Evolutionary conservation across 2,797 vertebrate genomes (phyloP).

Genomic region (Remorina albescens): DNA sequence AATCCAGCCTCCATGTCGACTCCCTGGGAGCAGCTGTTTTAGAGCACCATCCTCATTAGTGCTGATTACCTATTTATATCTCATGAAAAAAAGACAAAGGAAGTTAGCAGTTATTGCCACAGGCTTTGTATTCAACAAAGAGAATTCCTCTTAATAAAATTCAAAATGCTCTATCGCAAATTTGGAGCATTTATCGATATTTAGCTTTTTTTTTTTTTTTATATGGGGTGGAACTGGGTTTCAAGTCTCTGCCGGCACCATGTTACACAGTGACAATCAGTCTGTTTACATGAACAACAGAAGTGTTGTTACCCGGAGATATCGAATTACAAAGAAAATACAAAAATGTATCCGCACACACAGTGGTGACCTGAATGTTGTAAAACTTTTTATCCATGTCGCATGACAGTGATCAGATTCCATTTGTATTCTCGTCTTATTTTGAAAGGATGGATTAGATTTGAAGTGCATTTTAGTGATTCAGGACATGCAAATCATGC

Average conservation of each 20-base stretch:
- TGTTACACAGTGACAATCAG: not conserved
- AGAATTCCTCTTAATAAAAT: conserved; percentile 8
- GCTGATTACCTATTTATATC: conserved; percentile 54
- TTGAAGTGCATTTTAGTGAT: not conserved
- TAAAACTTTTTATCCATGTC: not conserved
- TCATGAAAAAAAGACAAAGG: conserved; percentile 9
- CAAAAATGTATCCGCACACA: not conserved
- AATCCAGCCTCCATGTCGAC: conserved; percentile 5
- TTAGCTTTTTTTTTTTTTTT: conserved; percentile 4
- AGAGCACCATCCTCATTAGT: conserved; percentile 39
- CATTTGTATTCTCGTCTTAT: not conserved
- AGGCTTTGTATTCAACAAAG: conserved; percentile 4
- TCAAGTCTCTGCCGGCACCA: not conserved
- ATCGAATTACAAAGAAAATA: conserved; percentile 7
- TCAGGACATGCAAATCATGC: not conserved
- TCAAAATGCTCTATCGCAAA: not conserved
- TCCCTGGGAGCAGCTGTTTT: conserved; percentile 42
- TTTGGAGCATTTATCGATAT: not conserved
- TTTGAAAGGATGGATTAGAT: not conserved
- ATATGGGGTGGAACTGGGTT: not conserved
- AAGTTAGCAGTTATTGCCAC: conserved; percentile 35
- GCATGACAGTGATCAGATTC: not conserved
- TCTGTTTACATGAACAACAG: conserved; percentile 17
- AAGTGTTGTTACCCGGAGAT: conserved; percentile 14
- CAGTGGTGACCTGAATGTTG: not conserved